Evolutionary conservation across 1,140 invertebrate genomes (phyloP).

Genomic region (Triops cancriformis): DNA sequence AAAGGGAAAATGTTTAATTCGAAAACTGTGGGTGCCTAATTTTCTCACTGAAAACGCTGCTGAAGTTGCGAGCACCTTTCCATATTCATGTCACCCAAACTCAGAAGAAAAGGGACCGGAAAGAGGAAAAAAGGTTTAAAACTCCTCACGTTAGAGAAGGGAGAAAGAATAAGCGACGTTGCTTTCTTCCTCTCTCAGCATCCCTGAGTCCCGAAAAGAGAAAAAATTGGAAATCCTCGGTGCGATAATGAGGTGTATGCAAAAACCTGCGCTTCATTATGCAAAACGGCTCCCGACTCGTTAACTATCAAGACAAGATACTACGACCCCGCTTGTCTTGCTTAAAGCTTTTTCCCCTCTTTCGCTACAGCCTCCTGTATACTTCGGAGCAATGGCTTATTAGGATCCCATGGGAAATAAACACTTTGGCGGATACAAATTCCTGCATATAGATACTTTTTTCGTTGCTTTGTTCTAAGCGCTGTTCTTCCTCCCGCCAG

Average conservation of each 20-base stretch:
- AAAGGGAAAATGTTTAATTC: too few relatives aligned
- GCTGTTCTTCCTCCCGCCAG: background rate
- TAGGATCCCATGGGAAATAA: slow-evolving; percentile 13
- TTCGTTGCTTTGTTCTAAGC: background rate
- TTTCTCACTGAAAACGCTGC: too few relatives aligned
- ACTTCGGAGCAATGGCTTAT: background rate
- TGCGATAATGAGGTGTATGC: slow-evolving; percentile 2
- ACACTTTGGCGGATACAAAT: slow-evolving; percentile 2
- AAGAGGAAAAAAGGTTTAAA: background rate
- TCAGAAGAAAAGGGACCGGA: slow-evolving; percentile 3
- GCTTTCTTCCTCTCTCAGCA: background rate
- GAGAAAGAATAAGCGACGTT: background rate
- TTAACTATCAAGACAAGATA: slow-evolving; percentile 14
- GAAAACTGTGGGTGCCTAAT: too few relatives aligned
- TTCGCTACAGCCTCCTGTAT: background rate
- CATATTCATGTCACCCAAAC: background rate
- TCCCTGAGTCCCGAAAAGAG: background rate
- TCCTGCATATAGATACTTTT: background rate
- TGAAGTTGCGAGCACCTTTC: background rate
- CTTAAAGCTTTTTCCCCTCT: too few relatives aligned
- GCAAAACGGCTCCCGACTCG: slow-evolving; percentile 11
- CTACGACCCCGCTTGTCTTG: background rate
- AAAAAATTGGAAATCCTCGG: background rate
- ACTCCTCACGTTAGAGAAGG: background rate
- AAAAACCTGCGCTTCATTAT: slow-evolving; percentile 7